These are phyloP conservation scores for Alfaro cultratus DNA, from an alignment of 2,797 vertebrate genomes.

Conservation along the genomic window DNA sequence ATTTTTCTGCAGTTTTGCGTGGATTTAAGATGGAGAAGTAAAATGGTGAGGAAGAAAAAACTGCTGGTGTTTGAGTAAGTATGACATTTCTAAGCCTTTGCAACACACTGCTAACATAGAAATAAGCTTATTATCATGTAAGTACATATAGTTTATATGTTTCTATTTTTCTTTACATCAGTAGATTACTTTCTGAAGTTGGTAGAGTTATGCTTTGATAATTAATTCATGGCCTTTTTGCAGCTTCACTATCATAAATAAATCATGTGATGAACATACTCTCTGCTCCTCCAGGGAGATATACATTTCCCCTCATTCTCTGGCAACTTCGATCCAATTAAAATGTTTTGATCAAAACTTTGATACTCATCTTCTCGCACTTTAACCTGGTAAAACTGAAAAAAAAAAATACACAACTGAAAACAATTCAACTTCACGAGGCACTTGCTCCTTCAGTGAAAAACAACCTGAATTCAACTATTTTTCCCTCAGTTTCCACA, in stretches of 20 bases:
- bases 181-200: background rate
- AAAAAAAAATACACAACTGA: background rate
- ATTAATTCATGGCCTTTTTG: constrained; percentile 45
- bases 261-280: constrained; percentile 61
- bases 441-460: constrained; percentile 28
- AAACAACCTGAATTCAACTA: constrained; percentile 49
- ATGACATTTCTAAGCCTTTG: constrained; percentile 3
- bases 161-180: background rate
- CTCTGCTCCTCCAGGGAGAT: constrained; percentile 55
- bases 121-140: background rate
- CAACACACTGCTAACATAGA: background rate
- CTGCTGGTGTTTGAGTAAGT: constrained; percentile 78
- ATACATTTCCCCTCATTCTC: constrained; percentile 60
- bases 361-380: background rate
- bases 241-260: constrained; percentile 57
- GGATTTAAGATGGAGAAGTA: constrained; percentile 78
- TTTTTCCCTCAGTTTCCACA: constrained; percentile 80
- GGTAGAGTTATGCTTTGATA: constrained; percentile 30
- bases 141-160: background rate
- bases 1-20: constrained; percentile 33
- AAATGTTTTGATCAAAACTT: background rate
- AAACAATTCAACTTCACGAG: background rate
- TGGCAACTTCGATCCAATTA: constrained; percentile 28
- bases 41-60: constrained; percentile 79
- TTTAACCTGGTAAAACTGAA: background rate